Percentiles rank a stretch among this genome's conserved stretches.
Conservation (phyloP, 2,888 invertebrate genomes). For the Ophion ventricosus region DNA sequence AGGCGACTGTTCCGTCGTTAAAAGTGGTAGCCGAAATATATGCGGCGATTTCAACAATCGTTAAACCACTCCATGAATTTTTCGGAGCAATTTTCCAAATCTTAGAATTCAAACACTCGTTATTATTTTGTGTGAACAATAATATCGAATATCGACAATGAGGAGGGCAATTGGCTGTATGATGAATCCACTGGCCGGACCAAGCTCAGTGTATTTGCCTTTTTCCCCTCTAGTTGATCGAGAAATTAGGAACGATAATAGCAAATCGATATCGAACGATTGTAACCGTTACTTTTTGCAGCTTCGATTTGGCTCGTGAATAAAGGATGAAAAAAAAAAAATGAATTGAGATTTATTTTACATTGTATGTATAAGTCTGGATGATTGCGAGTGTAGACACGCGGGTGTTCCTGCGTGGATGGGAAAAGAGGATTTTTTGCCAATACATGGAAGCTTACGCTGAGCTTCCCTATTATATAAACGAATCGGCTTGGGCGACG, state of each 20-base stretch:
- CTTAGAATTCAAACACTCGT: too few relatives aligned
- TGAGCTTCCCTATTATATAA: constrained; percentile 46
- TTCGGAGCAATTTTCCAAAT: too few relatives aligned
- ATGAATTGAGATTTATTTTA: constrained; percentile 18
- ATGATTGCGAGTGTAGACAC: background rate
- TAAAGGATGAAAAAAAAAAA: background rate
- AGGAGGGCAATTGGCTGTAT: background rate
- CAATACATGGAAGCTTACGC: constrained; percentile 44
- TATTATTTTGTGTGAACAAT: too few relatives aligned
- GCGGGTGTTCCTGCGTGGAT: background rate
- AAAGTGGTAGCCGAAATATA: too few relatives aligned
- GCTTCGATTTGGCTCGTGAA: background rate
- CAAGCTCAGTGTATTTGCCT: background rate
- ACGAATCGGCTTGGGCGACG: constrained; percentile 45
- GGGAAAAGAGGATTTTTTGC: constrained; percentile 29
- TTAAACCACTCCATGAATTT: too few relatives aligned
- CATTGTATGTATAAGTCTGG: background rate
- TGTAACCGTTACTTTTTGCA: background rate
- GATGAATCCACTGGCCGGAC: background rate
- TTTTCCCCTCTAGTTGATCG: background rate
- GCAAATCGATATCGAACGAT: constrained; percentile 10
- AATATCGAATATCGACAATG: background rate
- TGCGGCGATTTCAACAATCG: too few relatives aligned
- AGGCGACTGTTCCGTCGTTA: too few relatives aligned
- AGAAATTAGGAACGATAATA: background rate